Evolutionary conservation across 2,113 vertebrate genomes (phyloP).

Genomic region (Cynoglossus semilaevis): DNA sequence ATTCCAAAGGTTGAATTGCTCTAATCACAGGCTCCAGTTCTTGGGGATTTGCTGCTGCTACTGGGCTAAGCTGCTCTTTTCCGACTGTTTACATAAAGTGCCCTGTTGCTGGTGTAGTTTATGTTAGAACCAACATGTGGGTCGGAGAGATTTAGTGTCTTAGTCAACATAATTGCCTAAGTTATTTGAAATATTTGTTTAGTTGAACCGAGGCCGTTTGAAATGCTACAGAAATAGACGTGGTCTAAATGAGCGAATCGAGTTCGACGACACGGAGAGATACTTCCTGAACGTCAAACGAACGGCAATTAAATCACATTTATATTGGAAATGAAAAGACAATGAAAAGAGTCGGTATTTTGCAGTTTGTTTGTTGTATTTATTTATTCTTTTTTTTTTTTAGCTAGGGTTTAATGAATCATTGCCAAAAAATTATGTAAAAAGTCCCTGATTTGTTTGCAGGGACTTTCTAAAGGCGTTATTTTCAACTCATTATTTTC

Average conservation of each 20-base stretch:
- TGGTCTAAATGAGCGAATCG: conserved; percentile 9
- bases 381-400: too few relatives aligned
- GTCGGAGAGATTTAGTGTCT: conserved; percentile 64
- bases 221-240: conserved; percentile 50
- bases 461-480: too few relatives aligned
- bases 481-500: too few relatives aligned
- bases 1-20: conserved; percentile 62
- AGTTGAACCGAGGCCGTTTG: conserved; percentile 50
- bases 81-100: conserved; percentile 70
- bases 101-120: conserved; percentile 67
- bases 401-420: too few relatives aligned
- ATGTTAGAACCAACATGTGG: conserved; percentile 69
- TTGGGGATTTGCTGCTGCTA: conserved; percentile 64
- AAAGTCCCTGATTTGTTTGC: too few relatives aligned
- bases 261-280: conserved; percentile 3
- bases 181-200: conserved; percentile 68
- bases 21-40: conserved; percentile 61
- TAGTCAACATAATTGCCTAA: conserved; percentile 56
- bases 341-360: background rate
- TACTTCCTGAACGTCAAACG: too few relatives aligned
- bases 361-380: too few relatives aligned
- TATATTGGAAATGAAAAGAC: background rate
- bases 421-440: too few relatives aligned
- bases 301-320: too few relatives aligned
- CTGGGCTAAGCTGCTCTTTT: conserved; percentile 61